These are phyloP conservation scores for Embiotoca jacksoni DNA, from an alignment of 2,113 vertebrate genomes.

Conservation along the genomic window DNA sequence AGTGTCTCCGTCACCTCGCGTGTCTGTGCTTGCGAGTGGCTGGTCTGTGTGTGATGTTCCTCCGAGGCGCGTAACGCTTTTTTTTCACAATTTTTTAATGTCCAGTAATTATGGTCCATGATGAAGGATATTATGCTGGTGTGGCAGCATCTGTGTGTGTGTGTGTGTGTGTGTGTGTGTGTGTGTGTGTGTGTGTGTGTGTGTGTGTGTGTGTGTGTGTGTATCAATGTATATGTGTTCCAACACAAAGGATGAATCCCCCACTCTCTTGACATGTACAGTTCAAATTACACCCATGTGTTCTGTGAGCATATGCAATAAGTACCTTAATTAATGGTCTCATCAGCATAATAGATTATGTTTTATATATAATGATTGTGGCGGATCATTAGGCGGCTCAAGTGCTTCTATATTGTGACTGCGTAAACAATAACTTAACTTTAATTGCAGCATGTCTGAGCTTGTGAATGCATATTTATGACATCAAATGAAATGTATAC, in stretches of 20 bases:
- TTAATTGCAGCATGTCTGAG: not conserved
- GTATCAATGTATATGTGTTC: not conserved
- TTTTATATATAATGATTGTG: slow-evolving; percentile 44
- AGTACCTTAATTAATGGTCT: slow-evolving; percentile 43
- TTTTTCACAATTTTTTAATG: slow-evolving; percentile 34
- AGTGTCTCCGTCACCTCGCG: slow-evolving; percentile 49
- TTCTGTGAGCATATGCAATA: slow-evolving; percentile 33
- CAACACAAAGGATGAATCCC: slow-evolving; percentile 8
- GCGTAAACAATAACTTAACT: slow-evolving; percentile 33
- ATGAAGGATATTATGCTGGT: slow-evolving; percentile 25
- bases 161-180: not conserved
- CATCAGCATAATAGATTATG: slow-evolving; percentile 39
- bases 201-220: not conserved
- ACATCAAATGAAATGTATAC: not conserved
- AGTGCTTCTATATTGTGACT: slow-evolving; percentile 13
- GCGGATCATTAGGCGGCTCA: slow-evolving; percentile 38
- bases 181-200: not conserved
- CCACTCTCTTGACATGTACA: not conserved
- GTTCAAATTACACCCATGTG: slow-evolving; percentile 28
- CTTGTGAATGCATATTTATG: slow-evolving; percentile 2
- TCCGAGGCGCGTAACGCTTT: not conserved
- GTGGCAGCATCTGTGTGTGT: slow-evolving; percentile 12
- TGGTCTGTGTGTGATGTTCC: slow-evolving; percentile 41
- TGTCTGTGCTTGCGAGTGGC: slow-evolving; percentile 9
- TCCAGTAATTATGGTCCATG: slow-evolving; percentile 26